phyloP scores from a whole-genome alignment of 92 coral and sea anemone genomes.

The Palythoa grandis region DNA sequence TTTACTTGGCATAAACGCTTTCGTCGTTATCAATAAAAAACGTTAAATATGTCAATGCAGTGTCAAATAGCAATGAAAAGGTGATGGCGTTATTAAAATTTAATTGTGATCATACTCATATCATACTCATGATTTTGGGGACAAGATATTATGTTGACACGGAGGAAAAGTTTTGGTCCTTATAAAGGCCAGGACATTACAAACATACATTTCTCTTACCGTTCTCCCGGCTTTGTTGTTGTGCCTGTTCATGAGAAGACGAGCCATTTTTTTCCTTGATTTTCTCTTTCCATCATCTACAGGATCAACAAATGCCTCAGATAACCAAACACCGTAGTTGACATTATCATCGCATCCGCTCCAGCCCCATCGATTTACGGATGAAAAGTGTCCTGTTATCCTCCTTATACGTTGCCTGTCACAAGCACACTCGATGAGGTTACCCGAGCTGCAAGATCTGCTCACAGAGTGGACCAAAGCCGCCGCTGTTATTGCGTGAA shows the following conservation, averaged over 20 bases:
- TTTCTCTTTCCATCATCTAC: constrained; percentile 35
- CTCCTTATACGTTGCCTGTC: constrained; percentile 50
- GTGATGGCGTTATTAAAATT: not conserved
- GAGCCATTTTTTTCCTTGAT: constrained; percentile 58
- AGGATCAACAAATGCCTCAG: constrained; percentile 91
- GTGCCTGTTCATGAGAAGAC: constrained; percentile 82
- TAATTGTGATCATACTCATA: too few relatives aligned
- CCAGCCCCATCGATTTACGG: constrained; percentile 71
- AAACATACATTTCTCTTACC: constrained; percentile 55
- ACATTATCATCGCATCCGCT: constrained; percentile 84
- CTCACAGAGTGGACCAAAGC: constrained; percentile 97
- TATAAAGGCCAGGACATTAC: too few relatives aligned
- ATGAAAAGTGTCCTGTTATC: constrained; percentile 25
- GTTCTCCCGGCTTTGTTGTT: constrained; percentile 91
- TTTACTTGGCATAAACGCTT: not conserved
- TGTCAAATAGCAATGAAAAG: not conserved
- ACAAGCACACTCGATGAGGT: constrained; percentile 87
- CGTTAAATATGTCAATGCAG: not conserved
- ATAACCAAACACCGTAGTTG: constrained; percentile 77
- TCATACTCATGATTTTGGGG: too few relatives aligned
- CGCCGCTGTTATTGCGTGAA: constrained; percentile 96
- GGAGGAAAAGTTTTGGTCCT: not conserved
- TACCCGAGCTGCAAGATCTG: constrained; percentile 88
- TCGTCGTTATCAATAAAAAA: not conserved
- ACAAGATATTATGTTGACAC: too few relatives aligned